phyloP scores from a whole-genome alignment of 2,888 invertebrate species.

The Gari tellinella region DNA sequence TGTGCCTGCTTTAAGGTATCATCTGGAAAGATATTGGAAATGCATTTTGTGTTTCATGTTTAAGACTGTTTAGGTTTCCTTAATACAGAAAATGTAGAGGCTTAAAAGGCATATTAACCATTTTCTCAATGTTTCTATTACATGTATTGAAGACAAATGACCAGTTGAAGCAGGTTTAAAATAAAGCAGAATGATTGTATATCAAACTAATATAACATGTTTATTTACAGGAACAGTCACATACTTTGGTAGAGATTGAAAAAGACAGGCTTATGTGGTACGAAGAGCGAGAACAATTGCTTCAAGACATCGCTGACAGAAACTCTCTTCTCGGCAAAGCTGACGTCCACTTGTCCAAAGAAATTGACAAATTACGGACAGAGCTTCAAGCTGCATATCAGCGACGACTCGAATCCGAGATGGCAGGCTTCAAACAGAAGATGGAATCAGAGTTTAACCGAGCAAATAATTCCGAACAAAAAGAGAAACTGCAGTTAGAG shows the following conservation, averaged over 20 bases:
- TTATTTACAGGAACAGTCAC: constrained; percentile 40
- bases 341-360: constrained; percentile 67
- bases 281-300: constrained; percentile 53
- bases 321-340: constrained; percentile 70
- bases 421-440: constrained; percentile 45
- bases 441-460: constrained; percentile 49
- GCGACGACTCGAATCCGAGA: constrained; percentile 62
- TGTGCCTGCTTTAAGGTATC: no score
- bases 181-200: no score
- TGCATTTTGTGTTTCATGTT: no score
- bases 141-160: no score
- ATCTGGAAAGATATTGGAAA: no score
- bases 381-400: constrained; percentile 67
- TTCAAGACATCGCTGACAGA: constrained; percentile 62
- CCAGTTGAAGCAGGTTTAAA: no score
- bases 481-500: constrained; percentile 54
- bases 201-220: neutral
- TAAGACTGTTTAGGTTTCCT: no score
- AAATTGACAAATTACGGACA: constrained; percentile 63
- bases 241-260: constrained; percentile 40
- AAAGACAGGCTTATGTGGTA: constrained; percentile 58
- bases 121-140: no score
- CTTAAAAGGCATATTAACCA: no score
- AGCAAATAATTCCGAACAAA: constrained; percentile 55
- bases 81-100: no score